Evolutionary conservation across 2,888 invertebrate genomes (phyloP).

Genomic region (Synergus laeviventris): DNA sequence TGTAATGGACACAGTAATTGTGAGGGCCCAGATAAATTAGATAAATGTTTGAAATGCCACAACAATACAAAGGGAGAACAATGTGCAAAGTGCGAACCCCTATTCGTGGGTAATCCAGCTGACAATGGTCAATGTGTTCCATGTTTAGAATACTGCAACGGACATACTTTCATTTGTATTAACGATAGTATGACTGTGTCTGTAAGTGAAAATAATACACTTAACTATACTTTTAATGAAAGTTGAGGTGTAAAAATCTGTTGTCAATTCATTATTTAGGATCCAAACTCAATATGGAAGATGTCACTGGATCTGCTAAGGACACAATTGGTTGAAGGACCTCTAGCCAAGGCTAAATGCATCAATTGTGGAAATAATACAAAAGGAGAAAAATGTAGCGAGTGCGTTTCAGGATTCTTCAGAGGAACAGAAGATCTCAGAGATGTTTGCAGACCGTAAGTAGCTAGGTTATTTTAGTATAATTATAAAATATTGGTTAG

Average conservation of each 20-base stretch:
- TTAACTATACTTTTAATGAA: background rate
- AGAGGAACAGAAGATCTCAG: slow-evolving; percentile 86
- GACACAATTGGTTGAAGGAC: slow-evolving; percentile 83
- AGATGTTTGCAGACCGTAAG: slow-evolving; percentile 86
- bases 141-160: slow-evolving; percentile 92
- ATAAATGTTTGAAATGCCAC: slow-evolving; percentile 89
- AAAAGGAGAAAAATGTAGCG: slow-evolving; percentile 88
- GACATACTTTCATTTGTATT: slow-evolving; percentile 90
- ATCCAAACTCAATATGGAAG: slow-evolving; percentile 71
- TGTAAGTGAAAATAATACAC: slow-evolving; percentile 57
- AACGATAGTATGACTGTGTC: slow-evolving; percentile 77
- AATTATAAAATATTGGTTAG: slow-evolving; percentile 6
- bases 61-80: slow-evolving; percentile 96
- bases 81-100: slow-evolving; percentile 92
- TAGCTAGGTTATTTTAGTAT: slow-evolving; percentile 53
- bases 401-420: slow-evolving; percentile 86
- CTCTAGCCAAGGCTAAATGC: slow-evolving; percentile 86
- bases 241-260: background rate
- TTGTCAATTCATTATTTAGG: slow-evolving; percentile 55
- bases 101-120: slow-evolving; percentile 93
- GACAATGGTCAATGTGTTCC: slow-evolving; percentile 91
- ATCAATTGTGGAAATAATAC: slow-evolving; percentile 90
- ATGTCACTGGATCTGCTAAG: slow-evolving; percentile 78
- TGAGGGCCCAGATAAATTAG: slow-evolving; percentile 89
- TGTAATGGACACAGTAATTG: slow-evolving; percentile 97